A percentile compares a stretch with the other conserved stretches of the same genome.
Conservation (phyloP, 2,888 invertebrate genomes). For the Drosophila kanekoi region DNA sequence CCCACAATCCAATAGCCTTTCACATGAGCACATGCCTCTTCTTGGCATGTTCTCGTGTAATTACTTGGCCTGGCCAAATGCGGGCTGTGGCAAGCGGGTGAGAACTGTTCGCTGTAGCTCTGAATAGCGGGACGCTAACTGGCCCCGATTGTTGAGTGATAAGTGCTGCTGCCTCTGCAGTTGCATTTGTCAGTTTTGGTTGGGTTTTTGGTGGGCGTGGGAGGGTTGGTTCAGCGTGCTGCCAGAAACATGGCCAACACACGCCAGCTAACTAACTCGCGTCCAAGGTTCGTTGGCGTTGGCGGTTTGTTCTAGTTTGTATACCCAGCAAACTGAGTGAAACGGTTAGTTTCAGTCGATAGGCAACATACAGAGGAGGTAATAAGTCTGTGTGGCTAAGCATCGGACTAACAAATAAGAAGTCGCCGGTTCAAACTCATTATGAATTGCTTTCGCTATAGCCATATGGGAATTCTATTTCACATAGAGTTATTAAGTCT, state of each 20-base stretch:
- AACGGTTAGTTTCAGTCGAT: background rate
- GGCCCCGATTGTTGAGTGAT: slow-evolving; percentile 77
- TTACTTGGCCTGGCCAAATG: slow-evolving; percentile 58
- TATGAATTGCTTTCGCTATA: too few species aligned
- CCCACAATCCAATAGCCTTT: slow-evolving; percentile 12
- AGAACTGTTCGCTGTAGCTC: background rate
- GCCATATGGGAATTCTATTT: too few species aligned
- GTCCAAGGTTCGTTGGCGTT: slow-evolving; percentile 30
- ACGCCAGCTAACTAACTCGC: slow-evolving; percentile 58
- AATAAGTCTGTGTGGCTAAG: too few species aligned
- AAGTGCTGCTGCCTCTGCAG: slow-evolving; percentile 58
- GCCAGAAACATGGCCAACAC: slow-evolving; percentile 52
- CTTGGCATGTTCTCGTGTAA: slow-evolving; percentile 75
- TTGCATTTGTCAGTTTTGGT: slow-evolving; percentile 59
- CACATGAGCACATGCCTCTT: slow-evolving; percentile 36
- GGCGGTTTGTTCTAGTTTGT: slow-evolving; percentile 19
- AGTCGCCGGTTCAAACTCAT: too few species aligned
- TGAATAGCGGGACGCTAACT: slow-evolving; percentile 30
- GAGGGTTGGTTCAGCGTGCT: background rate
- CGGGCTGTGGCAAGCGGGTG: slow-evolving; percentile 6
- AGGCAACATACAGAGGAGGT: too few species aligned
- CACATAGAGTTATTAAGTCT: too few species aligned
- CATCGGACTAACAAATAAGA: too few species aligned
- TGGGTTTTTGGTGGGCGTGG: background rate
- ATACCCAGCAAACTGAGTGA: slow-evolving; percentile 21